A percentile compares a stretch with the other conserved stretches of the same genome.
These are phyloP conservation scores for Mylabris phalerata DNA, from an alignment of 1,140 invertebrate genomes.

Conservation along the genomic window DNA sequence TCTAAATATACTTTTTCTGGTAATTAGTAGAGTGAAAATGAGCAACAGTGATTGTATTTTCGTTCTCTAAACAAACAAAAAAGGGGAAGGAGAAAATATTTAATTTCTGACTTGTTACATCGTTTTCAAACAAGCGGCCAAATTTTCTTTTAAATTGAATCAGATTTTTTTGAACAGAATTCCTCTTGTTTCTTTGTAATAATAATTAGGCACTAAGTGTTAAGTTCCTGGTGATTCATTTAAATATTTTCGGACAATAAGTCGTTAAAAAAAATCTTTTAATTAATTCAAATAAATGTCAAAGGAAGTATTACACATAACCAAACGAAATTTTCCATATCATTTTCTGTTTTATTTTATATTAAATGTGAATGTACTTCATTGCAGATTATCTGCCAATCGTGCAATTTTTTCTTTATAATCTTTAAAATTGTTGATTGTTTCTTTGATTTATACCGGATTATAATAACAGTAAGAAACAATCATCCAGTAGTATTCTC, in stretches of 20 bases:
- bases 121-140: conserved; percentile 13
- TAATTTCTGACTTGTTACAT: conserved; percentile 2
- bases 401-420: conserved; percentile 27
- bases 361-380: conserved; percentile 11
- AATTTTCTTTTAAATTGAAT: conserved; percentile 2
- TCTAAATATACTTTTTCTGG: conserved; percentile 14
- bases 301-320: conserved; percentile 1
- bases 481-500: conserved; percentile 6
- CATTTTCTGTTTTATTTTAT: conserved; percentile 12
- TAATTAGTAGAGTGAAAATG: background rate
- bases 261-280: background rate
- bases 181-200: conserved; percentile 5
- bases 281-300: background rate
- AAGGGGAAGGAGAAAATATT: conserved; percentile 2
- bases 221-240: conserved; percentile 20
- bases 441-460: conserved; percentile 23
- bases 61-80: conserved; percentile 1
- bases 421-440: conserved; percentile 24
- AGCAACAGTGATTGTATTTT: no score
- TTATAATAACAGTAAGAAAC: conserved; percentile 7
- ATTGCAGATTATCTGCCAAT: conserved; percentile 30
- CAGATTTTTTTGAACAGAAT: no score
- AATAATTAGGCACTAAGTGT: conserved; percentile 12
- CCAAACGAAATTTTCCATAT: conserved; percentile 13
- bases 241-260: conserved; percentile 13